Conservation (phyloP, 2,113 vertebrate genomes). For the Papio anubis region DNA sequence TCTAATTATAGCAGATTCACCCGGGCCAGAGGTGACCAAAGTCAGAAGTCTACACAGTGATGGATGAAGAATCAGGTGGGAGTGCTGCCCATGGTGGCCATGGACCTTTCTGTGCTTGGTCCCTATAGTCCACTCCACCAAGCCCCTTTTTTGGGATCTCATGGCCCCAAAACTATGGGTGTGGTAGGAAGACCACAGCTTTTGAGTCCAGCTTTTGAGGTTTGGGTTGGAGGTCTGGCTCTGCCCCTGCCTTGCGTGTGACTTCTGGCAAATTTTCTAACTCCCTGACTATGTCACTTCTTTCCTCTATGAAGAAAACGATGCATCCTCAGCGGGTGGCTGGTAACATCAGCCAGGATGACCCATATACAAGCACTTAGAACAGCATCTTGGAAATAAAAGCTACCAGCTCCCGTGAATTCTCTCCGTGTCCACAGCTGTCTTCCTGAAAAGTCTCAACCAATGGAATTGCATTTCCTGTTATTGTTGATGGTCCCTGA, state of each 20-base stretch:
- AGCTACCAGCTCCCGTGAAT: accelerated
- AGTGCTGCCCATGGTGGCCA: accelerated
- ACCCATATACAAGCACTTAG: background rate
- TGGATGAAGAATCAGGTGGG: accelerated
- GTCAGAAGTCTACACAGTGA: background rate
- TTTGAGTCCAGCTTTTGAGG: background rate
- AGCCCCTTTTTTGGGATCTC: background rate
- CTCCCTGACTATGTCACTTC: too few relatives aligned
- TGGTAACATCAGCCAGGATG: too few relatives aligned
- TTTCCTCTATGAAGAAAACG: background rate
- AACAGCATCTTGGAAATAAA: background rate
- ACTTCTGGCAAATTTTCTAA: background rate
- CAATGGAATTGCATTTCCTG: background rate
- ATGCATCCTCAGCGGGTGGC: background rate
- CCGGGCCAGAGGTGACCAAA: background rate
- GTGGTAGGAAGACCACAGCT: background rate
- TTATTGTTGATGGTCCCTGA: background rate
- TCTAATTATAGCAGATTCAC: background rate
- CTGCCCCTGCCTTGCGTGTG: background rate
- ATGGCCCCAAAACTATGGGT: accelerated
- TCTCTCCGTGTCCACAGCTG: background rate
- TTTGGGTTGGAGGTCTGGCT: background rate
- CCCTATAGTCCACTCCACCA: accelerated
- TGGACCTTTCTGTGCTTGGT: background rate
- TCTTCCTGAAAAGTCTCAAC: too few relatives aligned